Conservation (phyloP, 2,113 vertebrate genomes). For the Carollia perspicillata region DNA sequence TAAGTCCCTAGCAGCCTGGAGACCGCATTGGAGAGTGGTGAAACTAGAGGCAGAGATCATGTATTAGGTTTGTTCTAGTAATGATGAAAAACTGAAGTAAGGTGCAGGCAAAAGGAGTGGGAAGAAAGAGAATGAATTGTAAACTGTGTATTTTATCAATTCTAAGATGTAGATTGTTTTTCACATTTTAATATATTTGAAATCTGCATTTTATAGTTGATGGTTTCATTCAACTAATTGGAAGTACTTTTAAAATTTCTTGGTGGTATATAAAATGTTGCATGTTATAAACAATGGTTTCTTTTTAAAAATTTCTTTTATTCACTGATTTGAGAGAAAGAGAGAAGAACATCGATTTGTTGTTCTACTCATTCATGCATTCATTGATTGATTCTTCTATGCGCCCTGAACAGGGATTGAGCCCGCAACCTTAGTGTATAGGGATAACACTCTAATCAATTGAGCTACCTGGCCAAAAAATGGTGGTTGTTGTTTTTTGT, state of each 20-base stretch:
- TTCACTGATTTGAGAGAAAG: no score
- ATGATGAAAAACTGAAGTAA: background rate
- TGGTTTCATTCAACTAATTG: background rate
- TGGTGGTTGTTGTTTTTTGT: no score
- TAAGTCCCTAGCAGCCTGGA: background rate
- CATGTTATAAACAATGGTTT: background rate
- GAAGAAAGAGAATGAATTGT: background rate
- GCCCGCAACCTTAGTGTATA: no score
- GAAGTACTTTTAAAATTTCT: background rate
- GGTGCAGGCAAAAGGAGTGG: background rate
- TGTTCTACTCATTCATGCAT: no score
- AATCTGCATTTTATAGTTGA: background rate
- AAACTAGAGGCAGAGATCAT: background rate
- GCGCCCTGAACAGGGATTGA: no score
- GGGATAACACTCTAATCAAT: no score
- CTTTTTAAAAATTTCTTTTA: no score
- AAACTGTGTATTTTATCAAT: background rate
- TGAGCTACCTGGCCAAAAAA: no score
- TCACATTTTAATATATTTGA: background rate
- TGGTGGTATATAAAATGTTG: background rate
- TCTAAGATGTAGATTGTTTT: background rate
- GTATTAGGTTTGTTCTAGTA: background rate
- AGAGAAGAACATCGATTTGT: no score
- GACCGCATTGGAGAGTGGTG: background rate
- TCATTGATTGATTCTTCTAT: no score